Percentiles rank a stretch among this genome's conserved stretches.
Evolutionary conservation across 35 echinoderm and acorn worm species (phyloP).

Genomic region (Apostichopus japonicus): DNA sequence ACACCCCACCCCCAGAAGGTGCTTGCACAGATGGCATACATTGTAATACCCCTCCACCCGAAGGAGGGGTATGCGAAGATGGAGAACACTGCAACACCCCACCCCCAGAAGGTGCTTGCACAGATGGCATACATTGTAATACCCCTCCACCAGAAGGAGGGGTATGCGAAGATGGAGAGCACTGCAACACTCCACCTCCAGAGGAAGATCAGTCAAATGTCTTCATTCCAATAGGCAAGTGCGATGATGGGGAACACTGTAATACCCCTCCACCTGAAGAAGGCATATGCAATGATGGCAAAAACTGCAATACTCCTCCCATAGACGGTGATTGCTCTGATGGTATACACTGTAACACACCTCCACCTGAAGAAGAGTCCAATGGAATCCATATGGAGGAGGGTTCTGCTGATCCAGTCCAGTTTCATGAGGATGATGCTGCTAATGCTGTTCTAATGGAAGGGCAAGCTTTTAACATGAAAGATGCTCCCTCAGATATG

Average conservation of each 20-base stretch:
- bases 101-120: constrained; percentile 57
- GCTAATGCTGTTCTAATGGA: background rate
- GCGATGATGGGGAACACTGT: constrained; percentile 81
- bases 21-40: constrained; percentile 64
- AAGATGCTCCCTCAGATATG: background rate
- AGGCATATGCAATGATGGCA: constrained; percentile 74
- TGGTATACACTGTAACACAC: constrained; percentile 63
- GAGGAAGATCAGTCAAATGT: constrained; percentile 55
- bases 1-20: constrained; percentile 85
- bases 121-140: constrained; percentile 68
- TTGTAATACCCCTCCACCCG: constrained; percentile 86
- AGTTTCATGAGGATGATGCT: constrained; percentile 51
- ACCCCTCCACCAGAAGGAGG: constrained; percentile 69
- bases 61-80: constrained; percentile 66
- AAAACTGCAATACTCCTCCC: constrained; percentile 89
- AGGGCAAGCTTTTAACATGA: background rate
- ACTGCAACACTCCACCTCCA: constrained; percentile 93
- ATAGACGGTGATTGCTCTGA: constrained; percentile 48
- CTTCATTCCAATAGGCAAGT: constrained; percentile 56
- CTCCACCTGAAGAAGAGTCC: constrained; percentile 81
- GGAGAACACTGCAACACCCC: constrained; percentile 92
- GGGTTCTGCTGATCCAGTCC: constrained; percentile 67
- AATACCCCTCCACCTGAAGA: constrained; percentile 84
- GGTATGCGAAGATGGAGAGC: constrained; percentile 70
- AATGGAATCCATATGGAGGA: constrained; percentile 29